Conservation (phyloP, 2,113 vertebrate species). For the Scopus umbretta region DNA sequence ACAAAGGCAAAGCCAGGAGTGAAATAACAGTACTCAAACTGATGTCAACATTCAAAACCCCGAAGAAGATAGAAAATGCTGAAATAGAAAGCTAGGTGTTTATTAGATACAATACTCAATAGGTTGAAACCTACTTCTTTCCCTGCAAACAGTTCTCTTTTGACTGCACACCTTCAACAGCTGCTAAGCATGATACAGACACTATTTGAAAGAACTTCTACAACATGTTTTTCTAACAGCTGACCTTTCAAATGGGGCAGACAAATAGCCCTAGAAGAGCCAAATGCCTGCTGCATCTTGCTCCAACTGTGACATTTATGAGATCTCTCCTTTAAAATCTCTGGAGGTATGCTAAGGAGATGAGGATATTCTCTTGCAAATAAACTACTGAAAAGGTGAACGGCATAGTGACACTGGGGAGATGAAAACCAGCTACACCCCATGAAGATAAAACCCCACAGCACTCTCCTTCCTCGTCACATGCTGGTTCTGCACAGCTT, state of each 20-base stretch:
- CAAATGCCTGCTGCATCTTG: background rate
- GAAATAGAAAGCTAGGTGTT: background rate
- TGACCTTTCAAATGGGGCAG: background rate
- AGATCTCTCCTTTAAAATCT: background rate
- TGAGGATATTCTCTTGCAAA: background rate
- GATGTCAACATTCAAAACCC: background rate
- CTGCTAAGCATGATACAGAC: background rate
- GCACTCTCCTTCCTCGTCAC: background rate
- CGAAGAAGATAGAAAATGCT: background rate
- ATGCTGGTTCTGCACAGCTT: background rate
- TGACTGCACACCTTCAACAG: background rate
- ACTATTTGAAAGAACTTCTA: background rate
- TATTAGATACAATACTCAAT: background rate
- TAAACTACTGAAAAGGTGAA: background rate
- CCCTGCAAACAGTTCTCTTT: background rate
- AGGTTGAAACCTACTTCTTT: background rate
- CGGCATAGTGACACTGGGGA: background rate
- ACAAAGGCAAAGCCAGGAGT: background rate
- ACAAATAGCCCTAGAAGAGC: background rate
- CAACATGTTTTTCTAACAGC: background rate
- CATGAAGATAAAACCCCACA: background rate
- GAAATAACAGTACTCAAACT: background rate
- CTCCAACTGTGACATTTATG: background rate
- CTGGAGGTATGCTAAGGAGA: background rate
- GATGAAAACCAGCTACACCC: background rate